Evolutionary conservation across 1,140 invertebrate species (phyloP).

Genomic region (Drosophila arawakana): DNA sequence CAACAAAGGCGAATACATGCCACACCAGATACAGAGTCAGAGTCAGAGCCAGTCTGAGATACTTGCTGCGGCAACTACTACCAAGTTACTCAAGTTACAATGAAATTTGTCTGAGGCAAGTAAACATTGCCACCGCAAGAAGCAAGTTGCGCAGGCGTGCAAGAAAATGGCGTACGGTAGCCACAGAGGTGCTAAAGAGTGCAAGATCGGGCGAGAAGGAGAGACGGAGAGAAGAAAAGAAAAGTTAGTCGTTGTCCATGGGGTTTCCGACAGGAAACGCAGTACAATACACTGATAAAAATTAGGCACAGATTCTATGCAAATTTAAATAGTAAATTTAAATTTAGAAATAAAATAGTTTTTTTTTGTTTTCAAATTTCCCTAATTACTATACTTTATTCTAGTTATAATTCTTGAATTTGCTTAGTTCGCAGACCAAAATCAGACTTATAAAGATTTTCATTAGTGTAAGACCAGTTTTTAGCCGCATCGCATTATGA

Average conservation of each 20-base stretch:
- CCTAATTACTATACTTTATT: no score
- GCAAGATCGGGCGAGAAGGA: neutral
- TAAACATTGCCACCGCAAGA: conserved; percentile 75
- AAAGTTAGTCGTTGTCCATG: conserved; percentile 30
- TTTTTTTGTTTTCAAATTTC: no score
- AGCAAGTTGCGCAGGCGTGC: conserved; percentile 49
- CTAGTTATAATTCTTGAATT: no score
- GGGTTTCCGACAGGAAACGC: conserved; percentile 57
- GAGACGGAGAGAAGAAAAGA: neutral
- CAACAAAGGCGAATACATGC: conserved; percentile 72
- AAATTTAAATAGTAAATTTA: no score
- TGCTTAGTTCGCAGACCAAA: neutral
- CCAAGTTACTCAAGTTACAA: conserved; percentile 84
- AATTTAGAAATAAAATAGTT: no score
- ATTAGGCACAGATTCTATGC: no score
- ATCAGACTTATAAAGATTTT: neutral
- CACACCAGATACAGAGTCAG: conserved; percentile 29
- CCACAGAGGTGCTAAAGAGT: conserved; percentile 34
- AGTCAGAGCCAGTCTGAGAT: conserved; percentile 13
- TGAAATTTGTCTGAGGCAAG: conserved; percentile 81
- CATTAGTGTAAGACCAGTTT: no score
- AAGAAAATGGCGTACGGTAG: conserved; percentile 78
- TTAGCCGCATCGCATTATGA: conserved; percentile 45
- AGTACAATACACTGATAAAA: neutral
- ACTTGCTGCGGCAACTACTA: conserved; percentile 52